Percentiles rank a stretch among this genome's conserved stretches.
phyloP scores from a whole-genome alignment of 2,113 vertebrate species.

The Gobius niger region DNA sequence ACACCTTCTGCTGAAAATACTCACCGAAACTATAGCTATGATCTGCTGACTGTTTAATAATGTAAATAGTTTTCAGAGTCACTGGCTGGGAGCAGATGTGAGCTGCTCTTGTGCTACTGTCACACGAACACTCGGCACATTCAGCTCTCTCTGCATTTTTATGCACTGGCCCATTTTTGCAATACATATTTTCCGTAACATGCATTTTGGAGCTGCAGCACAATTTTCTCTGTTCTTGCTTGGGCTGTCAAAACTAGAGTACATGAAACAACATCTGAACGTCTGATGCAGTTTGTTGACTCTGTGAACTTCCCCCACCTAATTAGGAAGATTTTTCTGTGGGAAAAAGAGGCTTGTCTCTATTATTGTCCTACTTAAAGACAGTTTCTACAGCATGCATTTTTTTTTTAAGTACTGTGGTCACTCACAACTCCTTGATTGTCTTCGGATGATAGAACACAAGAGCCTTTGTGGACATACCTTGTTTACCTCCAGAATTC shows the following conservation, averaged over 20 bases:
- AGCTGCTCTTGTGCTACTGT: constrained; percentile 3
- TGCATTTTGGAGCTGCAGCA: not conserved
- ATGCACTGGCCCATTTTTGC: not conserved
- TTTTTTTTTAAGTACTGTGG: too few species aligned
- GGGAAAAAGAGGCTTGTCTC: not conserved
- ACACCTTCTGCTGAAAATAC: not conserved
- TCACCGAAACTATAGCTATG: not conserved
- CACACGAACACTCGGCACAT: not conserved
- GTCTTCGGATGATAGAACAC: too few species aligned
- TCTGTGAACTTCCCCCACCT: not conserved
- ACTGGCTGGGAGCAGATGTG: constrained; percentile 21
- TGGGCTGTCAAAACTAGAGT: constrained; percentile 9
- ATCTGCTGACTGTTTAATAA: constrained; percentile 14
- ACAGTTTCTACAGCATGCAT: not conserved
- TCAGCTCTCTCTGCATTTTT: not conserved
- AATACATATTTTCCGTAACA: not conserved
- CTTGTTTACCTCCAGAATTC: too few species aligned
- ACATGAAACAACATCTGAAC: not conserved
- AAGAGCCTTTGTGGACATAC: too few species aligned
- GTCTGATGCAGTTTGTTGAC: not conserved
- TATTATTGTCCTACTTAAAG: not conserved
- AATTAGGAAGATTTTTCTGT: not conserved
- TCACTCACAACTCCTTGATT: too few species aligned
- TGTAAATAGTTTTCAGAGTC: constrained; percentile 14
- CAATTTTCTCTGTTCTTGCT: not conserved